Conservation (phyloP, 2,888 invertebrate genomes). For the Orchesella flavescens region DNA sequence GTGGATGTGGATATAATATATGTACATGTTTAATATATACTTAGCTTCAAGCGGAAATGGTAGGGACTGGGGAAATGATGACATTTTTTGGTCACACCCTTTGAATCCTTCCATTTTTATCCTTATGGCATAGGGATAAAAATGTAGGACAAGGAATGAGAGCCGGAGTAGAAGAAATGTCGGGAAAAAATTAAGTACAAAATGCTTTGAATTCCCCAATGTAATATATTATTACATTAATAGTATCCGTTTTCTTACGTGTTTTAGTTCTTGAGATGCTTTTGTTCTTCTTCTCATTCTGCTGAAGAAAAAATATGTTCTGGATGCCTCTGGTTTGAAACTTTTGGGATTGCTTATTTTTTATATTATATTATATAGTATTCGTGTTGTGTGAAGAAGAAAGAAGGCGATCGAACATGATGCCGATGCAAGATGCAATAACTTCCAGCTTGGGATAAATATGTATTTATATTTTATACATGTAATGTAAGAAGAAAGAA, state of each 20-base stretch:
- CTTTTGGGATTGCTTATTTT: too few relatives aligned
- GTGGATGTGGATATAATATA: neutral
- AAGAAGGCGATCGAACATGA: too few relatives aligned
- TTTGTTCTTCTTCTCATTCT: too few relatives aligned
- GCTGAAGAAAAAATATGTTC: too few relatives aligned
- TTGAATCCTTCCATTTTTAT: constrained; percentile 10
- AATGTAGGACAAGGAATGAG: neutral
- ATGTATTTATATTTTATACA: too few relatives aligned
- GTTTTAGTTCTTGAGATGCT: too few relatives aligned
- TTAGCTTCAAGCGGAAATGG: neutral
- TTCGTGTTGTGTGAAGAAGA: too few relatives aligned
- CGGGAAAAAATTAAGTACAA: constrained; percentile 10
- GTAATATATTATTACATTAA: neutral
- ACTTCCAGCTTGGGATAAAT: too few relatives aligned
- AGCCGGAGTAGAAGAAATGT: neutral
- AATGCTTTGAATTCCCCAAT: neutral
- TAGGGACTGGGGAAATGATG: constrained; percentile 26
- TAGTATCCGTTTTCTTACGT: neutral
- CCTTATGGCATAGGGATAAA: neutral
- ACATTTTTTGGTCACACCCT: constrained; percentile 31
- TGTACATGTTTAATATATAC: neutral
- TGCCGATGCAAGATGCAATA: too few relatives aligned
- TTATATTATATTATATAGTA: too few relatives aligned
- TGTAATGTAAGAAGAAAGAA: too few relatives aligned
- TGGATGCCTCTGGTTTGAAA: too few relatives aligned